phyloP scores from a whole-genome alignment of 2,888 invertebrate species.

The Synergus gifuensis region DNA sequence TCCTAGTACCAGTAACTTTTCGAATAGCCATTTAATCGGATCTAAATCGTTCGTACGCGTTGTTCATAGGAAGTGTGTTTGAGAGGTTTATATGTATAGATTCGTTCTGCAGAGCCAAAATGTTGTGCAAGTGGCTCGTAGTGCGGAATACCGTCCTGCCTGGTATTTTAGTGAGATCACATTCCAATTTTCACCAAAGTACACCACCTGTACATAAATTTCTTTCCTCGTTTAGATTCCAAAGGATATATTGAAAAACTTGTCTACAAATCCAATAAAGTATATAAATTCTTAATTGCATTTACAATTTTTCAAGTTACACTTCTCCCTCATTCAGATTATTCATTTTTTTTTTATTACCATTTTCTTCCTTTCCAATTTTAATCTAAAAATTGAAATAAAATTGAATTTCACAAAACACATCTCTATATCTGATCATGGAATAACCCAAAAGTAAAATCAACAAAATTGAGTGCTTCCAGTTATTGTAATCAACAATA shows the following conservation, averaged over 20 bases:
- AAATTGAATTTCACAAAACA: too few relatives aligned
- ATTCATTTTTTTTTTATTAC: too few relatives aligned
- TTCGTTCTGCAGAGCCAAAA: constrained; percentile 51
- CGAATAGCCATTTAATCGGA: constrained; percentile 62
- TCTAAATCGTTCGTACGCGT: constrained; percentile 50
- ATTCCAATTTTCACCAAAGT: constrained; percentile 17
- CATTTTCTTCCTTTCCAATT: too few relatives aligned
- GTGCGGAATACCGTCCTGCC: constrained; percentile 48
- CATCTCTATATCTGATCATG: too few relatives aligned
- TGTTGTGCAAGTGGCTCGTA: constrained; percentile 52
- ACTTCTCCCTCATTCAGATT: too few relatives aligned
- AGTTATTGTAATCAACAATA: too few relatives aligned
- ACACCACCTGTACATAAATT: neutral
- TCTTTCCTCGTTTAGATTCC: neutral
- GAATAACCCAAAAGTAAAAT: too few relatives aligned
- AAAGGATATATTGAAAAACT: too few relatives aligned
- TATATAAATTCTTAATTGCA: neutral
- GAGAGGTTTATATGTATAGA: constrained; percentile 55
- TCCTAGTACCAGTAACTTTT: constrained; percentile 53
- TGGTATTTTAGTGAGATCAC: constrained; percentile 35
- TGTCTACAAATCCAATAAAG: neutral
- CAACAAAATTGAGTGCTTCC: too few relatives aligned
- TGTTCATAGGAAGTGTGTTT: constrained; percentile 55
- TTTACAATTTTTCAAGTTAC: too few relatives aligned
- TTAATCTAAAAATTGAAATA: too few relatives aligned